Conservation (phyloP, 1,140 invertebrate species). For the Dendrolimus punctatus region DNA sequence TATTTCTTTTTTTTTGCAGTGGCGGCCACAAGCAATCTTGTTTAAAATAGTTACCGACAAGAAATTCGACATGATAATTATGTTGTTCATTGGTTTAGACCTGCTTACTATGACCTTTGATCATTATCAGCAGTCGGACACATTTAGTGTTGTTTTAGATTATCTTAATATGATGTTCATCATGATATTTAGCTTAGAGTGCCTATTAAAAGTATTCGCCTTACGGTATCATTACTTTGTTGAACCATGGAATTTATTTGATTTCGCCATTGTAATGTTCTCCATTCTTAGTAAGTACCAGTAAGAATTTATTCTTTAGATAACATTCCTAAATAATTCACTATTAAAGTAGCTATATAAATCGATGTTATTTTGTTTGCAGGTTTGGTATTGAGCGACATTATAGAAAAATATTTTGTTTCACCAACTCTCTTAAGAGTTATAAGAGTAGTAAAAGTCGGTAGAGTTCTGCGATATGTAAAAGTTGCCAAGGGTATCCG, state of each 20-base stretch:
- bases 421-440: slow-evolving; percentile 97
- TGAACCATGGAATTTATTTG: slow-evolving; percentile 99
- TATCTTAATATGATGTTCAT: slow-evolving; percentile 98
- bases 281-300: slow-evolving; percentile 93
- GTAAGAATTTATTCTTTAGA: not conserved
- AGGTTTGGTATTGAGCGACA: slow-evolving; percentile 96
- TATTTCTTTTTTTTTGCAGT: slow-evolving; percentile 77
- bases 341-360: no score
- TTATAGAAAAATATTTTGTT: slow-evolving; percentile 98
- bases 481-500: slow-evolving; percentile 98
- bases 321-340: no score
- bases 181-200: slow-evolving; percentile 97
- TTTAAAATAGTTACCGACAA: slow-evolving; percentile 98
- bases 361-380: slow-evolving; percentile 37
- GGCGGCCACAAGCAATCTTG: slow-evolving; percentile 94
- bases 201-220: slow-evolving; percentile 97
- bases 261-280: slow-evolving; percentile 98
- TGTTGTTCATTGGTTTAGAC: slow-evolving; percentile 98
- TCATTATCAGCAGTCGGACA: slow-evolving; percentile 91
- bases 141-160: slow-evolving; percentile 88
- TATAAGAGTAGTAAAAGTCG: slow-evolving; percentile 97
- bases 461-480: slow-evolving; percentile 95
- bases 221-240: slow-evolving; percentile 98
- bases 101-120: slow-evolving; percentile 99
- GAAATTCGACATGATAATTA: slow-evolving; percentile 99